Base-by-base conservation (phyloP, 2,113 vertebrate species). In the Sebastes schlegelii region DNA sequence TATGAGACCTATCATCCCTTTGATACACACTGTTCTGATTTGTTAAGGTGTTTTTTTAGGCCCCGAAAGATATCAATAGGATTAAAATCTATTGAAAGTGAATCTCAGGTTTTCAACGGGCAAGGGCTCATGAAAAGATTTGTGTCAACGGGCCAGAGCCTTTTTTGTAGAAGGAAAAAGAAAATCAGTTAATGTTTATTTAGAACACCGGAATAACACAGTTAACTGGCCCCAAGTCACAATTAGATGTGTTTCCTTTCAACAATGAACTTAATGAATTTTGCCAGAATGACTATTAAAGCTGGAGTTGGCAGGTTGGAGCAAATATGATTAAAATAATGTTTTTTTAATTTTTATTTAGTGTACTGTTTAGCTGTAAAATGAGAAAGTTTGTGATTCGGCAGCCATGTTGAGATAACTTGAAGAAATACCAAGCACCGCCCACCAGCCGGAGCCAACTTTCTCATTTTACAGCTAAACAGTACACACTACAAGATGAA, bases 11-110 rank as follows among this genome's bases (percentile, higher is more conserved):
- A 58, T 75, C 62, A 64, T 76, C 64, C 43, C 68, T 79, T 79
- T 91, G 79, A 86, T 85, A 82, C 52, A 55, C 57, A 46, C 45
- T 23, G 11, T 72, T 78, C 43, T 74, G 60, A 84, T 84, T 89
- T 84, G 64, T 58, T 48, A 10, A 54, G 52, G 58, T 73, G 45
- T 83, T 65, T 80, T 86, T 73, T 63, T 54, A 57, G 68, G 60
- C 40, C 45, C 14, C 21, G 61, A 49, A 62, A 77, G 51, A 77
- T 67, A 42, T 34, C 23, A 82, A 46, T 4, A 51, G 66, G 80
- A 82, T 86, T 90, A 74, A 70, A 84, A 83, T 74, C 46, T 63
- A 26, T 84, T 74, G 11, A 16, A 69, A 42, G 17, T 52, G 42
- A 65, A 65, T 34, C 1, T 60, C 10, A 46, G 63, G 14, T 57